Percentiles rank a stretch among this genome's conserved stretches.
phyloP scores from a whole-genome alignment of 64 coral and sea anemone genomes.

The Stichodactyla helianthus region DNA sequence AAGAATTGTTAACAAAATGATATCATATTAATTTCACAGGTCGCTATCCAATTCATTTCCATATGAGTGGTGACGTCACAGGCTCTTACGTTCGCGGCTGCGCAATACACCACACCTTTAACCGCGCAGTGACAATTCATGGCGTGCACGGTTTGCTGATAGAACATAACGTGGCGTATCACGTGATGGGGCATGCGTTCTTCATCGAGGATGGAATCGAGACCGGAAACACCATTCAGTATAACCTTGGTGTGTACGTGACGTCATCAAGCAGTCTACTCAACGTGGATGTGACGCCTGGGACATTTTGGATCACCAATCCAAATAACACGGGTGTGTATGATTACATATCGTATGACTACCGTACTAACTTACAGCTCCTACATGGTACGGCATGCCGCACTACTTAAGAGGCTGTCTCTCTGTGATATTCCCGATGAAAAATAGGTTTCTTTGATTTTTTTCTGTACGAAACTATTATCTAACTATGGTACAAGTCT shows the following conservation, averaged over 20 bases:
- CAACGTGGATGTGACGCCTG: constrained; percentile 70
- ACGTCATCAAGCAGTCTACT: constrained; percentile 58
- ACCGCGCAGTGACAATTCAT: constrained; percentile 81
- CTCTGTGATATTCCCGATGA: too few relatives aligned
- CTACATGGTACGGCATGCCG: too few relatives aligned
- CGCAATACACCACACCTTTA: constrained; percentile 82
- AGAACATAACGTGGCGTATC: constrained; percentile 72
- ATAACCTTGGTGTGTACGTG: constrained; percentile 77
- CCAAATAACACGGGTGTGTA: constrained; percentile 71
- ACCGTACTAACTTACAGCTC: too few relatives aligned
- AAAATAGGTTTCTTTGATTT: too few relatives aligned
- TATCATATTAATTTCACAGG: constrained; percentile 21
- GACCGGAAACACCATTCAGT: constrained; percentile 67
- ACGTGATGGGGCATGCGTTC: constrained; percentile 73
- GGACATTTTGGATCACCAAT: constrained; percentile 78
- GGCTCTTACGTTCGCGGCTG: constrained; percentile 85
- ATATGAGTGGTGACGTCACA: constrained; percentile 74
- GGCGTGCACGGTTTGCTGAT: constrained; percentile 64
- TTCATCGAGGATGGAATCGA: constrained; percentile 89
- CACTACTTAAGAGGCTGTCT: too few relatives aligned
- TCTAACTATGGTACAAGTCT: too few relatives aligned
- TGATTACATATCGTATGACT: too few relatives aligned
- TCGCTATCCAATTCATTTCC: constrained; percentile 88
- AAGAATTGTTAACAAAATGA: too few relatives aligned
- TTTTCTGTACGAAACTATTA: too few relatives aligned